These are phyloP conservation scores for Popillia japonica DNA, from an alignment of 1,140 invertebrate species.

Conservation along the genomic window DNA sequence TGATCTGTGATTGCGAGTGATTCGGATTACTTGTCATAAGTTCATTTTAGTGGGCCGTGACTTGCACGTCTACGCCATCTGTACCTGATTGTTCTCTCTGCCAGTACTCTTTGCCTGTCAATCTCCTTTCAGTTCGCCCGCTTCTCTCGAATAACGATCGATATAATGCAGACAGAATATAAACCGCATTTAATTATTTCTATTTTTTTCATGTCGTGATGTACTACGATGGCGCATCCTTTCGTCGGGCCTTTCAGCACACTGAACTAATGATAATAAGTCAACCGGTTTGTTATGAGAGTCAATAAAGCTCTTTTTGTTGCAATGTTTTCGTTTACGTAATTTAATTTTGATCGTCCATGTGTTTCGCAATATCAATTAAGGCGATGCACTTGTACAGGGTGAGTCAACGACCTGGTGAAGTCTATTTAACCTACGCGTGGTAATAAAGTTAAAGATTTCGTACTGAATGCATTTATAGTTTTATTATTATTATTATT, in stretches of 20 bases:
- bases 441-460: too few species aligned
- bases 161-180: conserved; percentile 28
- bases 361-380: too few species aligned
- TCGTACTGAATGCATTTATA: too few species aligned
- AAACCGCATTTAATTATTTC: conserved; percentile 28
- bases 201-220: neutral
- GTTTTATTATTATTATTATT: too few species aligned
- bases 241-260: neutral
- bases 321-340: neutral
- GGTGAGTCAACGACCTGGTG: too few species aligned
- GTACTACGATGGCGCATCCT: neutral
- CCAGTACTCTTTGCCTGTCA: conserved; percentile 45
- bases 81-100: conserved; percentile 45
- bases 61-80: conserved; percentile 43
- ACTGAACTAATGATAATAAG: neutral
- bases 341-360: neutral
- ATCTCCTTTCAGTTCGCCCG: conserved; percentile 37
- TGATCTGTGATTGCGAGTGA: conserved; percentile 46
- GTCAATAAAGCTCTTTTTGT: neutral
- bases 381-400: too few species aligned
- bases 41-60: conserved; percentile 45
- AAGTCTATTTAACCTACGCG: too few species aligned
- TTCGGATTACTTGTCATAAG: conserved; percentile 47
- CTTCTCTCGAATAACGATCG: conserved; percentile 22
- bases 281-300: neutral